Conservation (phyloP, 1,140 invertebrate genomes). For the Sitophilus oryzae region DNA sequence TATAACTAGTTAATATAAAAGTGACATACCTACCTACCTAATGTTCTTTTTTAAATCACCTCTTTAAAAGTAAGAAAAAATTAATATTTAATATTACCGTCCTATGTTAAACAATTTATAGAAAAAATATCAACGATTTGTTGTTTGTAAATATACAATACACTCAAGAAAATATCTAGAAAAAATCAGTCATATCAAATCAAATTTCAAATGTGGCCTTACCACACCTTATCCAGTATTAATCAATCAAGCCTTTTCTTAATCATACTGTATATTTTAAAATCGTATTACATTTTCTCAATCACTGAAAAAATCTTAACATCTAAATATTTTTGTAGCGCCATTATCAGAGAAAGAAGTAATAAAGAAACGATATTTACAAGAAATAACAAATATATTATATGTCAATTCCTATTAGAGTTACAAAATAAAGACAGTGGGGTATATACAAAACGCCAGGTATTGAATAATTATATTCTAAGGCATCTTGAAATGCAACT, state of each 20-base stretch:
- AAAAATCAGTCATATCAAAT: too few relatives aligned
- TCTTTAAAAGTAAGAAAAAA: too few relatives aligned
- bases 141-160: too few relatives aligned
- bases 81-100: too few relatives aligned
- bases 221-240: too few relatives aligned
- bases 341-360: not conserved
- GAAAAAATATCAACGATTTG: too few relatives aligned
- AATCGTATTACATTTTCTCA: too few relatives aligned
- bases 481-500: constrained; percentile 27
- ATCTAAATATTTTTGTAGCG: constrained; percentile 4
- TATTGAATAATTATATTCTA: constrained; percentile 28
- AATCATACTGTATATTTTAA: too few relatives aligned
- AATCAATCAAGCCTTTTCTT: too few relatives aligned
- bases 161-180: too few relatives aligned
- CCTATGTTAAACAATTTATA: too few relatives aligned
- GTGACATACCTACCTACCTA: not conserved
- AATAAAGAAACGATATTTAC: constrained; percentile 21
- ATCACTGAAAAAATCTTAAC: not conserved
- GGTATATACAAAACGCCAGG: constrained; percentile 28
- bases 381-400: constrained; percentile 25
- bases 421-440: constrained; percentile 18
- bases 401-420: constrained; percentile 17
- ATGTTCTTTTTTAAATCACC: not conserved
- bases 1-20: not conserved
- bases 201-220: too few relatives aligned